Conservation (phyloP, 2,113 vertebrate genomes). For the Saimiri boliviensis region DNA sequence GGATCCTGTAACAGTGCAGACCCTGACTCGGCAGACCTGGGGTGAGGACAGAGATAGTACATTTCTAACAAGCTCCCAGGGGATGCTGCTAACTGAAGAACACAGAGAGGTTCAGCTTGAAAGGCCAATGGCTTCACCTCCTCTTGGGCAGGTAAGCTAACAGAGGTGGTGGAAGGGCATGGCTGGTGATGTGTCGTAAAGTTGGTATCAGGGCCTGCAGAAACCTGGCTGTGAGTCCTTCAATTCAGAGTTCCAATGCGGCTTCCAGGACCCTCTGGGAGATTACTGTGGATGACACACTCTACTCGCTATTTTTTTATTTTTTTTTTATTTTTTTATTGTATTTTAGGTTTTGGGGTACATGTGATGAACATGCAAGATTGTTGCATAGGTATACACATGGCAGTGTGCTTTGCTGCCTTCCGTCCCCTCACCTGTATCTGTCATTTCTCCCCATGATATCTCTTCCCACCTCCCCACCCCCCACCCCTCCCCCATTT, state of each 20-base stretch:
- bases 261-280: neutral
- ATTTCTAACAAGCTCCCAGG: neutral
- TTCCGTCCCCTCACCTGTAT: no score
- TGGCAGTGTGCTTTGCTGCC: no score
- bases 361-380: no score
- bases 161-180: neutral
- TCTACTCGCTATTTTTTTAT: neutral
- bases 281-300: neutral
- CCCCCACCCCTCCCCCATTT: no score
- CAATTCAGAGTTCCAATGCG: neutral
- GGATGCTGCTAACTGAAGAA: neutral
- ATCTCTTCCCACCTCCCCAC: no score
- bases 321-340: no score
- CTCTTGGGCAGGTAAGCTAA: neutral
- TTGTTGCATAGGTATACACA: no score
- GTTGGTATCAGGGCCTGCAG: neutral
- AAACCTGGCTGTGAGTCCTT: neutral
- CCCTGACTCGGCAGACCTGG: neutral
- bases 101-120: neutral
- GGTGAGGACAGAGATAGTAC: neutral
- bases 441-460: no score
- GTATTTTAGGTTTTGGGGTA: no score
- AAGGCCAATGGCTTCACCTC: neutral
- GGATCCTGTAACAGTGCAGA: neutral
- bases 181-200: neutral